These are phyloP conservation scores for Rhinoderma darwinii DNA, from an alignment of 2,113 vertebrate genomes.

Conservation along the genomic window DNA sequence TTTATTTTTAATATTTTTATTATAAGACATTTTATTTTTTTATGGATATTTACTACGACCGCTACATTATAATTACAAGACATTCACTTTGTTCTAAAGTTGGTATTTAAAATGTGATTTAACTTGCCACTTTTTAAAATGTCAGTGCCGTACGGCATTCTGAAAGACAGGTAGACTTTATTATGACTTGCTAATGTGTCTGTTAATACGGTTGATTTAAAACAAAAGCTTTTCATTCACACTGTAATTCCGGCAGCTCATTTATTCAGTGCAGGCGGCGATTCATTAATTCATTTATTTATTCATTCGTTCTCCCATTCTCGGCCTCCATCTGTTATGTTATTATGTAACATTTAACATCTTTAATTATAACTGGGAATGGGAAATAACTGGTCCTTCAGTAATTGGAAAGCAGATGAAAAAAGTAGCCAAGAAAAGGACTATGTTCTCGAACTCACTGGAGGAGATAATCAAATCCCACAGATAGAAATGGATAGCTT, in stretches of 20 bases:
- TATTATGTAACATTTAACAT: slow-evolving; percentile 34
- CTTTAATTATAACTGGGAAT: slow-evolving; percentile 47
- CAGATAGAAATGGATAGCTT: slow-evolving; percentile 18
- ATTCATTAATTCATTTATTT: slow-evolving; percentile 46
- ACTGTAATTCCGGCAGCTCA: slow-evolving; percentile 28
- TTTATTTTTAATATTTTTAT: background rate
- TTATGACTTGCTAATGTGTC: slow-evolving; percentile 50
- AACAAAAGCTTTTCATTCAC: slow-evolving; percentile 15
- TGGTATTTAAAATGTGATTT: slow-evolving; percentile 22
- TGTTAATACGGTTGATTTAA: slow-evolving; percentile 19
- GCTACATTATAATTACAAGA: background rate
- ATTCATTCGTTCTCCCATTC: slow-evolving; percentile 41
- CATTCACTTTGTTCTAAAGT: background rate
- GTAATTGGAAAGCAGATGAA: background rate
- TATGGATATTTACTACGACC: background rate
- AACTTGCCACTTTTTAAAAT: slow-evolving; percentile 30
- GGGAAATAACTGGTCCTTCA: slow-evolving; percentile 3
- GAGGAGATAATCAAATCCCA: slow-evolving; percentile 45
- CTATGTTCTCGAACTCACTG: slow-evolving; percentile 18
- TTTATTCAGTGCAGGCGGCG: slow-evolving; percentile 40
- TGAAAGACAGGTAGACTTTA: slow-evolving; percentile 29
- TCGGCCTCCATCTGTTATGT: slow-evolving; percentile 45
- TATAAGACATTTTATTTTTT: background rate
- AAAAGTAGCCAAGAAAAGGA: background rate
- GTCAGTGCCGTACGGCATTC: slow-evolving; percentile 33